Evolutionary conservation across 2,888 invertebrate genomes (phyloP).

Genomic region (Sesia apiformis): DNA sequence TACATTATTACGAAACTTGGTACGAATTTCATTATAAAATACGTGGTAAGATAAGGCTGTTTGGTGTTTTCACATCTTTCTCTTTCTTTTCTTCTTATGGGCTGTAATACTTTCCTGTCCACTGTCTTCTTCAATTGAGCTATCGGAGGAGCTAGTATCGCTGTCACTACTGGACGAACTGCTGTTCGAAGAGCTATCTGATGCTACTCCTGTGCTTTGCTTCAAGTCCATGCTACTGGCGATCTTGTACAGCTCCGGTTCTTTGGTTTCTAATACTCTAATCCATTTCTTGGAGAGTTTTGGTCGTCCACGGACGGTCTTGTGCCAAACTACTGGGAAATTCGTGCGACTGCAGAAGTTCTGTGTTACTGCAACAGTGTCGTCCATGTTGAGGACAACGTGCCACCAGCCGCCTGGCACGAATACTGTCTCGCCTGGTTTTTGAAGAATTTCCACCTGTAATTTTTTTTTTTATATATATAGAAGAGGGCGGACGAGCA

Average conservation of each 20-base stretch:
- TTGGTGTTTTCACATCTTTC: conserved; percentile 57
- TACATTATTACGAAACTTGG: conserved; percentile 17
- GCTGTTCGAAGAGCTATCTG: conserved; percentile 94
- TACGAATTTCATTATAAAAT: conserved; percentile 22
- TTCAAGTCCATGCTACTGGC: conserved; percentile 90
- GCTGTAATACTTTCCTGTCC: conserved; percentile 93
- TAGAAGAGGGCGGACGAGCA: too few species aligned
- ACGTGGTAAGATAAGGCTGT: conserved; percentile 26
- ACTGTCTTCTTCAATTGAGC: conserved; percentile 82
- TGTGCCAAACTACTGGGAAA: conserved; percentile 98
- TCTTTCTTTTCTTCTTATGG: conserved; percentile 85
- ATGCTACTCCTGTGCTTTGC: conserved; percentile 91
- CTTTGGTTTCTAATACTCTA: conserved; percentile 78
- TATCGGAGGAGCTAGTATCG: conserved; percentile 65
- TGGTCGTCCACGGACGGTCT: conserved; percentile 95
- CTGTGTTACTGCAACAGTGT: conserved; percentile 98
- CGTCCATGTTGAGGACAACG: conserved; percentile 96
- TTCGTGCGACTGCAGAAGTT: conserved; percentile 97
- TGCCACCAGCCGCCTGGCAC: conserved; percentile 99
- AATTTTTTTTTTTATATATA: too few species aligned
- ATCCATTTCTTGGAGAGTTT: conserved; percentile 97
- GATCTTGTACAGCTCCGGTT: conserved; percentile 83
- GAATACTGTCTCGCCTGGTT: conserved; percentile 97
- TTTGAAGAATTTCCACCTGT: conserved; percentile 93
- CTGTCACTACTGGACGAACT: conserved; percentile 84